Percentiles rank a stretch among this genome's conserved stretches.
Evolutionary conservation across 2,888 invertebrate genomes (phyloP).

Genomic region (Cistogaster globosa): DNA sequence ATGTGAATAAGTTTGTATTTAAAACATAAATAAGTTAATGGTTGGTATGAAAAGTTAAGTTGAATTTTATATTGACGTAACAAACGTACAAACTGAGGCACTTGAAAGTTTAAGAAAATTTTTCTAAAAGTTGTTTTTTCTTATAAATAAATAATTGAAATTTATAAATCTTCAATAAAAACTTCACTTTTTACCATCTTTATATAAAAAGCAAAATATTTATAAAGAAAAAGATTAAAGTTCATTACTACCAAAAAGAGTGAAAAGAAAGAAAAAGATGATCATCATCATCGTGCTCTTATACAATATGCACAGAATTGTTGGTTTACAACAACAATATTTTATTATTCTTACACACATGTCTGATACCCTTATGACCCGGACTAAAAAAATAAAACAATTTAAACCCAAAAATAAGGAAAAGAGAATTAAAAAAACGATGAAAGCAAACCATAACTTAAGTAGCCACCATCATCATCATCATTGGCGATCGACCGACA

Average conservation of each 20-base stretch:
- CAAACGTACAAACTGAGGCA: slow-evolving; percentile 20
- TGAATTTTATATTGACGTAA: slow-evolving; percentile 36
- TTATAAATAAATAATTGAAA: slow-evolving; percentile 34
- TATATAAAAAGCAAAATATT: background rate
- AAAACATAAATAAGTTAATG: slow-evolving; percentile 36
- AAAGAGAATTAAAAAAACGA: background rate
- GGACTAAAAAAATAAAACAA: slow-evolving; percentile 34
- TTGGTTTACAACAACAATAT: slow-evolving; percentile 38
- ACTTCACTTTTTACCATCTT: slow-evolving; percentile 60
- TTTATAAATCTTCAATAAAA: slow-evolving; percentile 52
- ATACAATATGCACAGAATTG: slow-evolving; percentile 27
- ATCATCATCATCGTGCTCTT: slow-evolving; percentile 42
- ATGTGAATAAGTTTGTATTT: slow-evolving; percentile 51
- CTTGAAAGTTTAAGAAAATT: background rate
- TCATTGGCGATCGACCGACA: slow-evolving; percentile 54
- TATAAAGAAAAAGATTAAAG: slow-evolving; percentile 49
- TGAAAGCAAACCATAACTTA: slow-evolving; percentile 53
- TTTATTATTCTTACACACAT: slow-evolving; percentile 64
- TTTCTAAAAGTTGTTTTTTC: slow-evolving; percentile 10
- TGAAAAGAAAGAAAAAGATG: slow-evolving; percentile 34
- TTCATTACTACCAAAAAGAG: slow-evolving; percentile 57
- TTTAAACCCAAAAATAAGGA: slow-evolving; percentile 24
- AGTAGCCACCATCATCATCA: slow-evolving; percentile 60
- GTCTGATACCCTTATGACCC: slow-evolving; percentile 69
- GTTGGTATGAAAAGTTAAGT: slow-evolving; percentile 32